phyloP scores from a whole-genome alignment of 2,113 vertebrate species.

The Falcunculus frontatus region DNA sequence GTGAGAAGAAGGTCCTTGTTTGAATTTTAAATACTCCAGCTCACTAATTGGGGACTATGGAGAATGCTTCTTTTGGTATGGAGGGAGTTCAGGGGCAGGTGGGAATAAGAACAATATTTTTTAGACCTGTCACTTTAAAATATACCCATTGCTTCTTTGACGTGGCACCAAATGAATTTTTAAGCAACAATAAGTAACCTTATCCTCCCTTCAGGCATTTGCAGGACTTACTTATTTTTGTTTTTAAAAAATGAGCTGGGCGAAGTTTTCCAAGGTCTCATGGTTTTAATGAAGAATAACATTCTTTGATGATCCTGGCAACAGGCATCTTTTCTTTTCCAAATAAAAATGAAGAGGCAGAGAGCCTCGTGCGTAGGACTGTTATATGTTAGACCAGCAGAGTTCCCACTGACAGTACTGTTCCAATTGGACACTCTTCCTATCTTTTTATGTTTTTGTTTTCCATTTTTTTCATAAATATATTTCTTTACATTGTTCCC shows the following conservation, averaged over 20 bases:
- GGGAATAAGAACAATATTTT: constrained; percentile 50
- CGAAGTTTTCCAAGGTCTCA: constrained; percentile 44
- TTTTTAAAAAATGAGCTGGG: constrained; percentile 38
- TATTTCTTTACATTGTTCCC: background rate
- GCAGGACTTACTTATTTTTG: constrained; percentile 12
- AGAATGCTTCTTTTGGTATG: constrained; percentile 21
- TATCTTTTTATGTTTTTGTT: background rate
- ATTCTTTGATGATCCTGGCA: constrained; percentile 46
- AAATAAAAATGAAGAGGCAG: constrained; percentile 6
- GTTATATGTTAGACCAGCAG: background rate
- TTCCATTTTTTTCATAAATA: background rate
- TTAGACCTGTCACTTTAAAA: constrained; percentile 58
- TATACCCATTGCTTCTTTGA: constrained; percentile 43
- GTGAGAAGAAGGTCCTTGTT: constrained; percentile 60
- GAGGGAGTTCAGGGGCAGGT: constrained; percentile 29
- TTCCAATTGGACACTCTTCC: background rate
- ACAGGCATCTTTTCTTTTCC: constrained; percentile 14
- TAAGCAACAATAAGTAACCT: constrained; percentile 47
- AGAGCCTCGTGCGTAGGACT: background rate
- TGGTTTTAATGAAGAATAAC: constrained; percentile 46
- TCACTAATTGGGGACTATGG: constrained; percentile 45
- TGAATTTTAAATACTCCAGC: constrained; percentile 61
- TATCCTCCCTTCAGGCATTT: constrained; percentile 39
- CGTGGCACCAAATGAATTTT: constrained; percentile 16
- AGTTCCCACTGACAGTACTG: background rate